These are phyloP conservation scores for Ptilodon capucinus DNA, from an alignment of 2,888 invertebrate species.

Conservation along the genomic window DNA sequence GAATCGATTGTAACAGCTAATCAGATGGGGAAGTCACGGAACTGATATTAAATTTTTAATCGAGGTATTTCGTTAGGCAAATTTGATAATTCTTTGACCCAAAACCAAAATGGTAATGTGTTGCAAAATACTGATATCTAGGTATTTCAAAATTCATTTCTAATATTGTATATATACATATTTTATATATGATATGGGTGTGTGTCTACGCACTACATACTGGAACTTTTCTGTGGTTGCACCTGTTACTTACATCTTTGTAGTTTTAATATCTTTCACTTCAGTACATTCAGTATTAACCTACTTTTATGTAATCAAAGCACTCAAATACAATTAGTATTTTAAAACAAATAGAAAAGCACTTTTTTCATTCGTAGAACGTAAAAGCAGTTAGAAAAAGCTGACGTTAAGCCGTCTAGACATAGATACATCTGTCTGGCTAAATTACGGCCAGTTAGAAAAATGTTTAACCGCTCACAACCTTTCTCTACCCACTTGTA, in stretches of 20 bases:
- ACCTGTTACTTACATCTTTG: too few relatives aligned
- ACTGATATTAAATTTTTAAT: conserved; percentile 16
- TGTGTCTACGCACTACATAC: not conserved
- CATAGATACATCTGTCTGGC: conserved; percentile 20
- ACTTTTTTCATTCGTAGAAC: conserved; percentile 15
- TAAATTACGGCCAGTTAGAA: conserved; percentile 18
- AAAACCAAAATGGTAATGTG: conserved; percentile 1
- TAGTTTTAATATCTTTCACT: too few relatives aligned
- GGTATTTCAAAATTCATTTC: too few relatives aligned
- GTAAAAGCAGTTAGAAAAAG: conserved; percentile 26
- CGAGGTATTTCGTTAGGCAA: conserved; percentile 10
- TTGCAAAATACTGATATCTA: not conserved
- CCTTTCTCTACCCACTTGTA: conserved; percentile 2
- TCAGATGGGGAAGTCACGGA: conserved; percentile 24
- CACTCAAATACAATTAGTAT: not conserved
- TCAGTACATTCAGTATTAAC: too few relatives aligned
- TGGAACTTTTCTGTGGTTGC: too few relatives aligned
- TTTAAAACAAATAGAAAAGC: not conserved
- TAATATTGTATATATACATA: too few relatives aligned
- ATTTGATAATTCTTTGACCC: conserved; percentile 10
- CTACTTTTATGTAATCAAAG: too few relatives aligned
- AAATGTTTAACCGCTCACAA: conserved; percentile 9
- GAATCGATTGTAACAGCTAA: conserved; percentile 19
- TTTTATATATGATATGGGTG: not conserved
- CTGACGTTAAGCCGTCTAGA: conserved; percentile 29